Percentiles rank a stretch among this genome's conserved stretches.
phyloP scores from a whole-genome alignment of 2,888 invertebrate species.

The Tanypteryx hageni region DNA sequence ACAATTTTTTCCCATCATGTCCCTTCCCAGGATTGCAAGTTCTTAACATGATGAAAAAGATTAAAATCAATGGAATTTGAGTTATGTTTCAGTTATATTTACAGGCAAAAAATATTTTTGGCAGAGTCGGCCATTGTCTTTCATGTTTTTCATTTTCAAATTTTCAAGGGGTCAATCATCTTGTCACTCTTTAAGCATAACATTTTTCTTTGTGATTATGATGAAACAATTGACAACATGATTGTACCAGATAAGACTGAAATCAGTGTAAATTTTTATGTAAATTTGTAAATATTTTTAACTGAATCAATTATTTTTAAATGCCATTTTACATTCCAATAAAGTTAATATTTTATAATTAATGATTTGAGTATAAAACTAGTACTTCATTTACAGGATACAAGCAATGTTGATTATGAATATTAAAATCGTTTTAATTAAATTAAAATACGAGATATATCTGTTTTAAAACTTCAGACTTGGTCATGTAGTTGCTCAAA shows the following conservation, averaged over 20 bases:
- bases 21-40: constrained; percentile 81
- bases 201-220: neutral
- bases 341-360: neutral
- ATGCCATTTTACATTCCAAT: neutral
- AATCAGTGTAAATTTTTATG: neutral
- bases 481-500: no score
- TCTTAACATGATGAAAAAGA: constrained; percentile 81
- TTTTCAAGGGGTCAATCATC: neutral
- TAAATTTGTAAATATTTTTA: neutral
- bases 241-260: constrained; percentile 30
- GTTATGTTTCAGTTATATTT: neutral
- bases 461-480: no score
- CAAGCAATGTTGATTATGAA: no score
- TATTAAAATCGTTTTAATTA: no score
- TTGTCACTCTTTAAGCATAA: neutral
- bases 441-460: no score
- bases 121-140: constrained; percentile 18
- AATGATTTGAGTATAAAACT: neutral
- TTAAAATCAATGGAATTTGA: constrained; percentile 72
- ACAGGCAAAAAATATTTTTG: neutral
- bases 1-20: constrained; percentile 82
- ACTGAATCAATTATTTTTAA: neutral
- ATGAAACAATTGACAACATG: neutral
- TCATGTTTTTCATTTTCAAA: neutral
- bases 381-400: neutral